Evolutionary conservation across 1,140 invertebrate genomes (phyloP).

Genomic region (Drosophila virilis): DNA sequence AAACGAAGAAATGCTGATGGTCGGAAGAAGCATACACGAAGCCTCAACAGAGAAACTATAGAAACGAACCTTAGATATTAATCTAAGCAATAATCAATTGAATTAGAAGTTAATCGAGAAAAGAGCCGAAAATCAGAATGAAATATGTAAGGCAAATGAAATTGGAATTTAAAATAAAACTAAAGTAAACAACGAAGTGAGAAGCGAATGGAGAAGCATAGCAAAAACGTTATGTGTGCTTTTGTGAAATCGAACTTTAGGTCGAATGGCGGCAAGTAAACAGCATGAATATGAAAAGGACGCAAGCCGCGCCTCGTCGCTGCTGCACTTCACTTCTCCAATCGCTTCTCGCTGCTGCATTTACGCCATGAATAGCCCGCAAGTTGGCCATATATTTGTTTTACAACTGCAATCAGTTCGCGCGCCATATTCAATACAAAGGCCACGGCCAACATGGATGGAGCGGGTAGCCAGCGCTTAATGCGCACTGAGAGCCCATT

Average conservation of each 20-base stretch:
- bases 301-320: background rate
- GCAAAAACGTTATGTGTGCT: background rate
- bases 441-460: conserved; percentile 21
- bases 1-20: too few species aligned
- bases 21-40: background rate
- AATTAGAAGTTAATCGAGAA: background rate
- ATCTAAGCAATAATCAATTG: background rate
- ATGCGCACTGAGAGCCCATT: conserved; percentile 70
- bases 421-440: conserved; percentile 33
- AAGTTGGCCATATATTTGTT: conserved; percentile 35
- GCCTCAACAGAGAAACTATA: background rate
- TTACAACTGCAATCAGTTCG: conserved; percentile 27
- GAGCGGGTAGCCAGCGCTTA: conserved; percentile 59
- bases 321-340: background rate
- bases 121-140: background rate
- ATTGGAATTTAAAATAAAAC: too few species aligned
- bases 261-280: background rate
- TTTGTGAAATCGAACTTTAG: too few species aligned
- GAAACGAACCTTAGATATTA: background rate
- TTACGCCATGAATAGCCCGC: conserved; percentile 15
- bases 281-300: background rate
- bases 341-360: background rate
- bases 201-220: background rate
- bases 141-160: too few species aligned
- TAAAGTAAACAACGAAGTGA: background rate